These are phyloP conservation scores for Geococcyx californianus DNA, from an alignment of 2,113 vertebrate genomes.

Conservation along the genomic window DNA sequence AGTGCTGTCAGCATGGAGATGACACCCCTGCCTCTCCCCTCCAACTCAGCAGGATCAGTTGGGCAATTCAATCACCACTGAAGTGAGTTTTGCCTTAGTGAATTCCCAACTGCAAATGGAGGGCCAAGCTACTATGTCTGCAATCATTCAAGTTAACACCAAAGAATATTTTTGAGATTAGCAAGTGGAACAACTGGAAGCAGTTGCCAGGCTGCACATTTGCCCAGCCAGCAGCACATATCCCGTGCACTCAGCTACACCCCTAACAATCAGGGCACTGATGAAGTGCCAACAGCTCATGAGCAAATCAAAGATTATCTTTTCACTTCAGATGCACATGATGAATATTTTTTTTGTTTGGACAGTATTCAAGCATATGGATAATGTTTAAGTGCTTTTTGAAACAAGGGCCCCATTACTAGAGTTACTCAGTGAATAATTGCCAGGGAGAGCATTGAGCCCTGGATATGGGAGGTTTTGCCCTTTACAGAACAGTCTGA, in stretches of 20 bases:
- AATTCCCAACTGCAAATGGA: background rate
- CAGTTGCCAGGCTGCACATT: background rate
- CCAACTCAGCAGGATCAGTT: background rate
- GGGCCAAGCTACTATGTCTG: background rate
- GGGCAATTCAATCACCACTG: background rate
- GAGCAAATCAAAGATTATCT: background rate
- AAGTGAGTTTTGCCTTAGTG: background rate
- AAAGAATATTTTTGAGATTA: background rate
- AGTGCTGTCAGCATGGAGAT: background rate
- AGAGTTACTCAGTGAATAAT: background rate
- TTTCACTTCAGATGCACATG: background rate
- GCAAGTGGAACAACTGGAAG: fast-evolving
- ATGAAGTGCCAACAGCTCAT: background rate
- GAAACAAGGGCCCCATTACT: background rate
- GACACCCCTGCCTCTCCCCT: background rate
- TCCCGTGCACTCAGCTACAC: background rate
- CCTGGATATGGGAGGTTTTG: background rate
- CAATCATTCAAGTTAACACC: background rate
- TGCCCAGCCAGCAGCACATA: background rate
- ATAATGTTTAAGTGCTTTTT: background rate
- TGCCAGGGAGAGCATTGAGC: background rate
- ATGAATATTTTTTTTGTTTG: background rate
- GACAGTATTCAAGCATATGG: background rate
- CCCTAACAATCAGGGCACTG: background rate
- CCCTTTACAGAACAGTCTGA: background rate